Conservation (phyloP, 2,113 vertebrate genomes). For the Montifringilla adamsi region DNA sequence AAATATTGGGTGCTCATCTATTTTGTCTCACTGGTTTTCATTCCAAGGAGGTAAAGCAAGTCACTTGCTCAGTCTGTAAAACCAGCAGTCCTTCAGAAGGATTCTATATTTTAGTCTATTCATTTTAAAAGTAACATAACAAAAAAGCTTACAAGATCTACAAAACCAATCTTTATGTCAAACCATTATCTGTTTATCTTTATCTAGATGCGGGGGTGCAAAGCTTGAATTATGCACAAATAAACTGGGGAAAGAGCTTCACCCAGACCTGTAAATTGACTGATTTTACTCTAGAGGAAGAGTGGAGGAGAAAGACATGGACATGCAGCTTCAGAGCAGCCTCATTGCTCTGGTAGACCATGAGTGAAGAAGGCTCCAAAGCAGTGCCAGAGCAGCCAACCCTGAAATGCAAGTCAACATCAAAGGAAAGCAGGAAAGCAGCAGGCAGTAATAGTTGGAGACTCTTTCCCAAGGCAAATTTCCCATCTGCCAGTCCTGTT, state of each 20-base stretch:
- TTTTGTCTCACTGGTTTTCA: background rate
- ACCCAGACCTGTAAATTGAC: accelerated
- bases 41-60: background rate
- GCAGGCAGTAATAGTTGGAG: background rate
- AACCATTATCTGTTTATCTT: background rate
- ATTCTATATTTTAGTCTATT: background rate
- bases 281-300: background rate
- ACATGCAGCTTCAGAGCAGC: background rate
- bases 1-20: background rate
- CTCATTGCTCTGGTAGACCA: background rate
- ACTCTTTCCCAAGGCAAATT: background rate
- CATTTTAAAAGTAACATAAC: background rate
- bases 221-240: background rate
- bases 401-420: background rate
- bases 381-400: background rate
- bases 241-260: background rate
- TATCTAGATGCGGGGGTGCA: background rate
- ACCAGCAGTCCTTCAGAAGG: background rate
- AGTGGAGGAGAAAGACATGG: background rate
- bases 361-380: background rate
- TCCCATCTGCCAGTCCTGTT: background rate
- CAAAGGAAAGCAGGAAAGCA: background rate
- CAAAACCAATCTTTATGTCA: background rate
- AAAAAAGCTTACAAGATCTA: background rate
- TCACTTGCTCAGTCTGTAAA: background rate